These are phyloP conservation scores for Hoplias malabaricus DNA, from an alignment of 2,113 vertebrate species.

Conservation along the genomic window DNA sequence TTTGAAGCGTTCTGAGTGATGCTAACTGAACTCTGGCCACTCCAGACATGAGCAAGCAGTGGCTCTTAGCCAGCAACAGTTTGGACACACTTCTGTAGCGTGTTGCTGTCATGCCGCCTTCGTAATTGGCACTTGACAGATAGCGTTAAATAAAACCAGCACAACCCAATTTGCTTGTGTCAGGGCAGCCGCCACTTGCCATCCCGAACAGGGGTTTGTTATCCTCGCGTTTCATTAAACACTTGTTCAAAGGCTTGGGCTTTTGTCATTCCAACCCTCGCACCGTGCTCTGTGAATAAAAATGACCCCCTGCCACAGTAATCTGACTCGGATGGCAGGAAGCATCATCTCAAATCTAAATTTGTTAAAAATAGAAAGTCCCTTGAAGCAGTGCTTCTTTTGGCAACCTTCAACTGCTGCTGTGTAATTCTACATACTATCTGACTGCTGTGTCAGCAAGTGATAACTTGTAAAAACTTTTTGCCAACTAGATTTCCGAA, in stretches of 20 bases:
- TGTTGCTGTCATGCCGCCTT: background rate
- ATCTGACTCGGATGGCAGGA: too few species aligned
- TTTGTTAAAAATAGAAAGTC: too few species aligned
- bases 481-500: too few species aligned
- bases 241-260: background rate
- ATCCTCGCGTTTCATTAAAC: background rate
- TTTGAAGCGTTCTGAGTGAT: too few species aligned
- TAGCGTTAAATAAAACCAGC: background rate
- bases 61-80: background rate
- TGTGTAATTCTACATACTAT: too few species aligned
- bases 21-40: background rate
- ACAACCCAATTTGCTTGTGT: background rate
- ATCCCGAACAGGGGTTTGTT: background rate
- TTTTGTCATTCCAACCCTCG: background rate
- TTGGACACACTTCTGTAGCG: background rate
- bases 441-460: too few species aligned
- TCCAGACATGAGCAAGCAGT: background rate
- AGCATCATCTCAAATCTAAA: too few species aligned
- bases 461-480: too few species aligned
- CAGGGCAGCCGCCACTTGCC: background rate
- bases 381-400: too few species aligned
- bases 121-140: constrained; percentile 12
- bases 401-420: too few species aligned
- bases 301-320: background rate
- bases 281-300: background rate